phyloP scores from a whole-genome alignment of 2,888 invertebrate species.

The Pachymerium ferrugineum region DNA sequence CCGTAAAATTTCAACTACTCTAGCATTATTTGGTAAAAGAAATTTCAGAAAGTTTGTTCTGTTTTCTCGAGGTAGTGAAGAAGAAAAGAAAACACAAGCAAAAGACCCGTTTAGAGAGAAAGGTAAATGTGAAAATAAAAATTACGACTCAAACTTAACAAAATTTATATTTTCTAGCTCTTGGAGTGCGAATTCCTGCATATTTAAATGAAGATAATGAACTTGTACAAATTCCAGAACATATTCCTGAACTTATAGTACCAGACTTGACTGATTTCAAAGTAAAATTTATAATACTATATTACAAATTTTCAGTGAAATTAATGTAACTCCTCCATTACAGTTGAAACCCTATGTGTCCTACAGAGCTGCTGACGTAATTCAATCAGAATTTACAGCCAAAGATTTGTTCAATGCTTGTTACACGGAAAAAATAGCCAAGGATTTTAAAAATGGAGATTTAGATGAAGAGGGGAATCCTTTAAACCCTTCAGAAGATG shows the following conservation, averaged over 20 bases:
- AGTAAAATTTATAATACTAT: background rate
- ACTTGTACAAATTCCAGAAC: background rate
- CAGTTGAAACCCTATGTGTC: slow-evolving; percentile 90
- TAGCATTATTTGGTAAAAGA: background rate
- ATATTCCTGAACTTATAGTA: slow-evolving; percentile 13
- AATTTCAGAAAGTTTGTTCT: background rate
- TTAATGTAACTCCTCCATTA: slow-evolving; percentile 40
- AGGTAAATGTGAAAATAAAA: background rate
- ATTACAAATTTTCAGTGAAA: background rate
- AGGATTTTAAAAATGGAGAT: slow-evolving; percentile 66
- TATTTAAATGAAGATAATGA: background rate
- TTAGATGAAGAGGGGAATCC: slow-evolving; percentile 64
- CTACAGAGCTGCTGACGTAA: slow-evolving; percentile 68
- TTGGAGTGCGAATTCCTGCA: background rate
- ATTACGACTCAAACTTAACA: background rate
- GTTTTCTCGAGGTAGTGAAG: background rate
- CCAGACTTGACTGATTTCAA: slow-evolving; percentile 17
- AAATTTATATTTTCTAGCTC: background rate
- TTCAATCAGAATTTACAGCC: slow-evolving; percentile 75
- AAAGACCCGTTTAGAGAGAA: background rate
- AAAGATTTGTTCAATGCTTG: slow-evolving; percentile 73
- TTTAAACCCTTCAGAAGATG: slow-evolving; percentile 64
- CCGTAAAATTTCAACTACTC: background rate
- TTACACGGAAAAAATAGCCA: slow-evolving; percentile 70
- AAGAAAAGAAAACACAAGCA: background rate